Percentiles rank a stretch among this genome's conserved stretches.
phyloP scores from a whole-genome alignment of 2,888 invertebrate genomes.

The Scaptomyza flava region DNA sequence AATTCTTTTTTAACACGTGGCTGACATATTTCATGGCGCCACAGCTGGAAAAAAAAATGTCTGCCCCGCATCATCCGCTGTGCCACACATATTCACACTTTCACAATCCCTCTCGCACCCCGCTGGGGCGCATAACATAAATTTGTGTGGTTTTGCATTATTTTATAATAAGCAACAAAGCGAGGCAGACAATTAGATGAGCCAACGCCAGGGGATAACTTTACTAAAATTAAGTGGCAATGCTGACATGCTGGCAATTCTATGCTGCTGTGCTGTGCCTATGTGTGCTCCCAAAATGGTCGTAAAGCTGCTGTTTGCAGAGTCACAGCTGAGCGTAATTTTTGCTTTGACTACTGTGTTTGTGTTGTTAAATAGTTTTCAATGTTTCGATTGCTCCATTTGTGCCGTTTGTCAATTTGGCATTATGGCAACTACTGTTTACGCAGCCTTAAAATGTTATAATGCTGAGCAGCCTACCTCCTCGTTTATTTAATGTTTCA shows the following conservation, averaged over 20 bases:
- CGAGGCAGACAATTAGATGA: conserved; percentile 65
- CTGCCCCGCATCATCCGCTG: conserved; percentile 21
- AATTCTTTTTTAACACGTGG: conserved; percentile 67
- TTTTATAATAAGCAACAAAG: conserved; percentile 63
- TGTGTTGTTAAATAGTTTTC: conserved; percentile 55
- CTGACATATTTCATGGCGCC: conserved; percentile 42
- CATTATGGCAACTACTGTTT: conserved; percentile 67
- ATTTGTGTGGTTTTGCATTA: conserved; percentile 67
- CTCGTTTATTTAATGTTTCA: conserved; percentile 21
- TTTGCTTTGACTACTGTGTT: conserved; percentile 25
- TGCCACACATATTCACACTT: background rate
- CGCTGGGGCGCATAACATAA: conserved; percentile 35
- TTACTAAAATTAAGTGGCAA: conserved; percentile 69
- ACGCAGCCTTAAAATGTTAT: conserved; percentile 55
- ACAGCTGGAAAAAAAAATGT: conserved; percentile 4
- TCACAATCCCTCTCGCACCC: background rate
- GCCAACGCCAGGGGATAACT: conserved; percentile 57
- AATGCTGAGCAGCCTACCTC: conserved; percentile 32
- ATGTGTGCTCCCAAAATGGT: conserved; percentile 60
- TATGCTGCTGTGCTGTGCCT: conserved; percentile 8
- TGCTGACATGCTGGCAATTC: conserved; percentile 32
- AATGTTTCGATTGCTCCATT: conserved; percentile 22
- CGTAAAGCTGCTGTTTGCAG: conserved; percentile 52
- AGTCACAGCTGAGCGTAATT: conserved; percentile 32
- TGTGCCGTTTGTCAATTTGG: conserved; percentile 20